Evolutionary conservation across 2,113 vertebrate genomes (phyloP).

Genomic region (Bettongia penicillata): DNA sequence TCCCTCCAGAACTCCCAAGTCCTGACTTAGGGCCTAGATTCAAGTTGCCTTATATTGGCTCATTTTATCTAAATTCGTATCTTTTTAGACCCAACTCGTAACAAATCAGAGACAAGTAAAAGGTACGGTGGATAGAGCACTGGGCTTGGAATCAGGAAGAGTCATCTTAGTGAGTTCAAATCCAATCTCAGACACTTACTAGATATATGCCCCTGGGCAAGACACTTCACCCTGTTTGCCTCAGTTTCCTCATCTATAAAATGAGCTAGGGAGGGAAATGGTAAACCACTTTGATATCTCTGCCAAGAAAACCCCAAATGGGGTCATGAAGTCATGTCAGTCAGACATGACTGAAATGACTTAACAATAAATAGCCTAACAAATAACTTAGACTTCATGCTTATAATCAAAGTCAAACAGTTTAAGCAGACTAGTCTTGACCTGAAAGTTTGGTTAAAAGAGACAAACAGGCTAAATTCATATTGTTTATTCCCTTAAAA

Average conservation of each 20-base stretch:
- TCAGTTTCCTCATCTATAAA: background rate
- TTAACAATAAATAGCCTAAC: background rate
- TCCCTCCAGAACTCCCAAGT: background rate
- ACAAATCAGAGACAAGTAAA: background rate
- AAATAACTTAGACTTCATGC: background rate
- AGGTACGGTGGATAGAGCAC: background rate
- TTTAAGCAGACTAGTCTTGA: background rate
- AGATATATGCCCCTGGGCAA: background rate
- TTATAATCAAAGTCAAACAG: background rate
- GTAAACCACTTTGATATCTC: background rate
- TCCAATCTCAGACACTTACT: background rate
- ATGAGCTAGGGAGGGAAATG: background rate
- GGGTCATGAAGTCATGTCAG: background rate
- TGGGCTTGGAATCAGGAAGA: no score
- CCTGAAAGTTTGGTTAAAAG: no score
- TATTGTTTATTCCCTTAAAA: no score
- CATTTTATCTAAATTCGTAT: background rate
- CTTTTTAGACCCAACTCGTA: background rate
- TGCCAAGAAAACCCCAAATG: background rate
- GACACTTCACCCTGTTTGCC: background rate
- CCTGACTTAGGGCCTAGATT: background rate
- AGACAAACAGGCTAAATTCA: no score
- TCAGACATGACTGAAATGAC: background rate
- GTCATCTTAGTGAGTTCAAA: background rate
- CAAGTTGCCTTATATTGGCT: background rate